A percentile compares a stretch with the other conserved stretches of the same genome.
These are phyloP conservation scores for Galagoides demidoff DNA, from an alignment of 2,797 vertebrate species.

Conservation along the genomic window DNA sequence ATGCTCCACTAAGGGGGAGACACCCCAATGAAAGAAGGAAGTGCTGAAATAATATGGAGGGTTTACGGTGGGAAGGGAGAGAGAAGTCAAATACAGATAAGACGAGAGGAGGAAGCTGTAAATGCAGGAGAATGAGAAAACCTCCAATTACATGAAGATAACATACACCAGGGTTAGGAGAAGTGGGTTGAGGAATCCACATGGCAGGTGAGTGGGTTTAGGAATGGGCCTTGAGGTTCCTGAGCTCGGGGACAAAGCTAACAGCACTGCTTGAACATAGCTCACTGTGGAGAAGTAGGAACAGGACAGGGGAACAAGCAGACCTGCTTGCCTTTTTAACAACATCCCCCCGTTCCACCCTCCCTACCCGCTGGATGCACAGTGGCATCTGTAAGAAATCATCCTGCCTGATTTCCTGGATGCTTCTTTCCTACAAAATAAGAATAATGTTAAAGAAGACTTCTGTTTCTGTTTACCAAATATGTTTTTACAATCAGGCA, in stretches of 20 bases:
- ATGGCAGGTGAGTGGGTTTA: neutral
- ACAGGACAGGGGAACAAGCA: neutral
- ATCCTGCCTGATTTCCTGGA: slow-evolving; percentile 6
- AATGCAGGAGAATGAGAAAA: neutral
- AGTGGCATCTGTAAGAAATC: slow-evolving; percentile 5
- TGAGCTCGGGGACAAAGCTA: neutral
- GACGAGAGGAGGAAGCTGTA: neutral
- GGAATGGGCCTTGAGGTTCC: neutral
- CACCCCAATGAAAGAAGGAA: neutral
- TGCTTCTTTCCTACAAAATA: neutral
- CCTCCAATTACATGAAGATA: neutral
- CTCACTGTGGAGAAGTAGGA: neutral
- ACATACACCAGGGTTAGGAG: neutral
- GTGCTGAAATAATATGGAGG: neutral
- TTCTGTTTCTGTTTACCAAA: slow-evolving; percentile 20
- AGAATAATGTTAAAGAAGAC: neutral
- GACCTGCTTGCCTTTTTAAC: neutral
- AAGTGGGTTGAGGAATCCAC: neutral
- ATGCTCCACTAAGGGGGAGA: neutral
- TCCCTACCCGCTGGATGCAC: neutral
- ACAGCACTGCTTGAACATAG: neutral
- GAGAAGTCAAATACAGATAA: neutral
- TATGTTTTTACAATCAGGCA: neutral
- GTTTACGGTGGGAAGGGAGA: neutral
- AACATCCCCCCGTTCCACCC: neutral